phyloP scores from a whole-genome alignment of 2,113 vertebrate genomes.

The Noctilio leporinus region DNA sequence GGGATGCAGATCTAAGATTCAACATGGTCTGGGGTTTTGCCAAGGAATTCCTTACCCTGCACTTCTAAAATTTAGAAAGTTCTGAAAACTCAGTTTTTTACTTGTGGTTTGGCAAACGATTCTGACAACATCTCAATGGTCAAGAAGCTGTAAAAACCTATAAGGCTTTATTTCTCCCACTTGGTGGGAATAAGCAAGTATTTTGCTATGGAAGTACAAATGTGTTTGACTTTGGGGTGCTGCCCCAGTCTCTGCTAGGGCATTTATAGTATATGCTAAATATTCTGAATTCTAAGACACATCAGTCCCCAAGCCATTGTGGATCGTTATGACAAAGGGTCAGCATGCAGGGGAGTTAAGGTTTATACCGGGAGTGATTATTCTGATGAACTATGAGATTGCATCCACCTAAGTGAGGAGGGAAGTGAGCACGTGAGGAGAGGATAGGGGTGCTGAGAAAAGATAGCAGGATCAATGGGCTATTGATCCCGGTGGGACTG shows the following conservation, averaged over 20 bases:
- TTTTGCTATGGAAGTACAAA: neutral
- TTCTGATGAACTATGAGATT: neutral
- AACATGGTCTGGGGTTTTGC: neutral
- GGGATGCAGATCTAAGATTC: neutral
- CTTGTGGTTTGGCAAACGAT: neutral
- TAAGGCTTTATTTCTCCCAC: neutral
- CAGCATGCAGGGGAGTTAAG: neutral
- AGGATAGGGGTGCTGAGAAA: neutral
- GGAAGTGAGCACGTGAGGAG: neutral
- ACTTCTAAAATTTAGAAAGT: constrained; percentile 1
- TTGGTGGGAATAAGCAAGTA: neutral
- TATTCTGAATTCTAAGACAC: neutral
- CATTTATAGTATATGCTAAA: neutral
- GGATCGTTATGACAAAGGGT: neutral
- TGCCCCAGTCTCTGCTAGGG: neutral
- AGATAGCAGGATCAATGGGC: neutral
- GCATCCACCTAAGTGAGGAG: neutral
- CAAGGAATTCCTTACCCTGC: neutral
- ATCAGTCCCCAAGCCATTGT: neutral
- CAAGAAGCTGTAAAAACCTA: neutral
- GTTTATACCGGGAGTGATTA: neutral
- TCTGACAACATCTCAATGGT: neutral
- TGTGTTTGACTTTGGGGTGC: neutral
- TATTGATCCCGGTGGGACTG: neutral
- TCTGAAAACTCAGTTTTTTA: neutral